Evolutionary conservation across 2,797 vertebrate genomes (phyloP).

Genomic region (Sebastes ruberrimus): DNA sequence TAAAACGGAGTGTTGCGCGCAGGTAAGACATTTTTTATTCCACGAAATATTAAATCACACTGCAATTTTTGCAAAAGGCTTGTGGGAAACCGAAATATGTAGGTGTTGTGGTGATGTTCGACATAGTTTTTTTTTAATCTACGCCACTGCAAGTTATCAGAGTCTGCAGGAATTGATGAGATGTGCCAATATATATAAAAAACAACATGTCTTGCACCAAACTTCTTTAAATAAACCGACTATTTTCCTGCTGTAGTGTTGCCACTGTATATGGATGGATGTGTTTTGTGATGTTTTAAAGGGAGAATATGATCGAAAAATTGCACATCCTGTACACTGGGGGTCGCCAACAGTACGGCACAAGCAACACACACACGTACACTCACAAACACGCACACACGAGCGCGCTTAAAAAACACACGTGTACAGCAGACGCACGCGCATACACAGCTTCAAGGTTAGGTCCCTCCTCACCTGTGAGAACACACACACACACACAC

Average conservation of each 20-base stretch:
- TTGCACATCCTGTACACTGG: slow-evolving; percentile 69
- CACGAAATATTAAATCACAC: accelerated
- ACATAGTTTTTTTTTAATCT: slow-evolving; percentile 45
- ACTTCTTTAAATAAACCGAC: neutral
- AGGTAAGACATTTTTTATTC: slow-evolving; percentile 74
- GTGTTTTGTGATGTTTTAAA: slow-evolving; percentile 38
- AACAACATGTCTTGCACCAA: neutral
- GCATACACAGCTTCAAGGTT: slow-evolving; percentile 44
- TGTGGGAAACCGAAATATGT: neutral
- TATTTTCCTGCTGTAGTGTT: neutral
- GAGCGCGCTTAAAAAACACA: slow-evolving; percentile 12
- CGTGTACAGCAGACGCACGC: neutral
- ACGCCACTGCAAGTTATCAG: slow-evolving; percentile 72
- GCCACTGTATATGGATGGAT: neutral
- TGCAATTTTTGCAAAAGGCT: neutral
- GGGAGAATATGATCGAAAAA: slow-evolving; percentile 24
- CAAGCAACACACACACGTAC: neutral
- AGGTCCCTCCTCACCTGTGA: slow-evolving; percentile 15
- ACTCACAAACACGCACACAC: slow-evolving; percentile 3
- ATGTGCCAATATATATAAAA: neutral
- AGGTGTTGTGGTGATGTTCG: neutral
- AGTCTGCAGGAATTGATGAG: slow-evolving; percentile 37
- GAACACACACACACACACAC: neutral
- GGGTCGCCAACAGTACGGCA: slow-evolving; percentile 80
- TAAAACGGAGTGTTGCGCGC: slow-evolving; percentile 84